phyloP scores from a whole-genome alignment of 2,888 invertebrate species.

The Tuberolachnus salignus region DNA sequence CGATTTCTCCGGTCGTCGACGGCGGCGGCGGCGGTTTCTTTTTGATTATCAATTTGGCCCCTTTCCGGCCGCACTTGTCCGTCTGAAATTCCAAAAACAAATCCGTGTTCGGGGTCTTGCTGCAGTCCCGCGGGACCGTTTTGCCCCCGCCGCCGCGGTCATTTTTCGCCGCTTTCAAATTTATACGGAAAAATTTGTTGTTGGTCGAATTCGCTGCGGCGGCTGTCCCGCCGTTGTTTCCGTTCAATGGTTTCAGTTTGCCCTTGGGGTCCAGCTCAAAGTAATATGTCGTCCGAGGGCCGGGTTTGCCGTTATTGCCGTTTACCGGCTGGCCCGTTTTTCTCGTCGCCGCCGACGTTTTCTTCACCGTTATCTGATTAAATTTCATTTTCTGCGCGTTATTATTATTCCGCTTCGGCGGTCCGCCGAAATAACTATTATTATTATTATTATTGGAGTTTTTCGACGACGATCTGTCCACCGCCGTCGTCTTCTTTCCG shows the following conservation, averaged over 20 bases:
- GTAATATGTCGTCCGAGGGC: slow-evolving; percentile 35
- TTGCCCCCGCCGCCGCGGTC: neutral
- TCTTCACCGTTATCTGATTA: neutral
- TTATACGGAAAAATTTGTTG: slow-evolving; percentile 39
- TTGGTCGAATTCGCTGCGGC: slow-evolving; percentile 7
- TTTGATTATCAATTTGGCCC: slow-evolving; percentile 35
- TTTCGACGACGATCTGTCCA: neutral
- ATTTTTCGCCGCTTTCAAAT: slow-evolving; percentile 13
- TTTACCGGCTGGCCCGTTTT: neutral
- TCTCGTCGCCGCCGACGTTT: neutral
- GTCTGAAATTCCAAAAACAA: slow-evolving; percentile 45
- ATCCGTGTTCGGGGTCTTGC: slow-evolving; percentile 34
- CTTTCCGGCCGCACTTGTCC: slow-evolving; percentile 18
- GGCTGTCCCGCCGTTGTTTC: neutral
- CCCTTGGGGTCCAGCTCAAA: slow-evolving; percentile 44
- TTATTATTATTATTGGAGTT: too few species aligned
- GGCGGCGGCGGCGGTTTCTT: slow-evolving; percentile 3
- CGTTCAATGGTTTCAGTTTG: slow-evolving; percentile 34
- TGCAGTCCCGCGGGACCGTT: neutral
- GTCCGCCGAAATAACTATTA: neutral
- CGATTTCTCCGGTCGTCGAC: neutral
- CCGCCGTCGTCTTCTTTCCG: neutral
- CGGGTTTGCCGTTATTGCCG: neutral
- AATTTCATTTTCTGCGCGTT: slow-evolving; percentile 1
- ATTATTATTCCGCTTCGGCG: neutral